Evolutionary conservation across 2,888 invertebrate species (phyloP).

Genomic region (Cryptocephalus moraei): DNA sequence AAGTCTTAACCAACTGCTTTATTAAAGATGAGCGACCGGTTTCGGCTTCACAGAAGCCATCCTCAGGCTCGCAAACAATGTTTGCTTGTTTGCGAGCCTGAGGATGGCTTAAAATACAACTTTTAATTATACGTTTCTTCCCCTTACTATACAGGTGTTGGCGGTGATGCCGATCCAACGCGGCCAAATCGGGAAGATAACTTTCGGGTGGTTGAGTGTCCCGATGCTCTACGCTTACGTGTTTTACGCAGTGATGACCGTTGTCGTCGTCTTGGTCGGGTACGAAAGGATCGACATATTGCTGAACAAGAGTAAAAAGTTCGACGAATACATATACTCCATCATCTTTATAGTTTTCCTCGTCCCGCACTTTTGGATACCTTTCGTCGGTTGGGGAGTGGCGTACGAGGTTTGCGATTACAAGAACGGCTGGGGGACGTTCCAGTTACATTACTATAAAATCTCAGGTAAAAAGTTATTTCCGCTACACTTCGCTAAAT

Average conservation of each 20-base stretch:
- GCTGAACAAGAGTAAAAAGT: constrained; percentile 47
- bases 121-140: too few relatives aligned
- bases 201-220: constrained; percentile 52
- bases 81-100: too few relatives aligned
- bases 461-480: constrained; percentile 33
- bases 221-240: constrained; percentile 56
- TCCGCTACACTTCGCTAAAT: too few relatives aligned
- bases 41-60: too few relatives aligned
- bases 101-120: too few relatives aligned
- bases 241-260: constrained; percentile 50
- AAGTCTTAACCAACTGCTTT: too few relatives aligned
- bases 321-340: constrained; percentile 61
- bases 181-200: constrained; percentile 40
- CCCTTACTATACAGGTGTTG: constrained; percentile 35
- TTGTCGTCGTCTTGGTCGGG: constrained; percentile 50
- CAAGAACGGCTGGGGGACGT: constrained; percentile 58
- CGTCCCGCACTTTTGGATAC: constrained; percentile 61
- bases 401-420: constrained; percentile 58
- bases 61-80: too few relatives aligned
- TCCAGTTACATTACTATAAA: constrained; percentile 46
- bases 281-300: constrained; percentile 51
- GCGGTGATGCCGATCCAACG: constrained; percentile 54
- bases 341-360: constrained; percentile 56
- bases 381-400: constrained; percentile 61
- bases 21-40: too few relatives aligned